These are phyloP conservation scores for Nematopogon swammerdamellus DNA, from an alignment of 2,888 invertebrate species.

Conservation along the genomic window DNA sequence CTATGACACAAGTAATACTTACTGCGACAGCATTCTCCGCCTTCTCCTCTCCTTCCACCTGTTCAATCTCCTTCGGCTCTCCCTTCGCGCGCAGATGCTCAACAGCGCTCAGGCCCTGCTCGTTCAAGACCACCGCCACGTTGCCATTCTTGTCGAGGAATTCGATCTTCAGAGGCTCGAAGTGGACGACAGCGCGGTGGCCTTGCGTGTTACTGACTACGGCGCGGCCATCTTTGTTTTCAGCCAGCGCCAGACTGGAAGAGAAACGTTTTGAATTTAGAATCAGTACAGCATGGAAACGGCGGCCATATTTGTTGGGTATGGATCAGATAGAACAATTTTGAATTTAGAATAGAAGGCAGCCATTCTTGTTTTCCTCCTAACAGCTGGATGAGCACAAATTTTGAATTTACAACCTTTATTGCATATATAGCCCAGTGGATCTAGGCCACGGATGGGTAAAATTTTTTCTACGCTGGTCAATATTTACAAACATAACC, in stretches of 20 bases:
- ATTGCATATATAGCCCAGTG: no score
- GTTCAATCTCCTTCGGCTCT: constrained; percentile 32
- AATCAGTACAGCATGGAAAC: no score
- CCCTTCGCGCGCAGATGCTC: constrained; percentile 79
- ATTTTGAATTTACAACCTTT: no score
- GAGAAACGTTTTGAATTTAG: no score
- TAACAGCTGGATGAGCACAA: no score
- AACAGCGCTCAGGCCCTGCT: constrained; percentile 85
- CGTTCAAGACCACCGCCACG: constrained; percentile 78
- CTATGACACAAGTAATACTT: constrained; percentile 20
- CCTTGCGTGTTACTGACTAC: constrained; percentile 34
- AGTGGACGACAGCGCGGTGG: constrained; percentile 56
- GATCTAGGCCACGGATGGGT: no score
- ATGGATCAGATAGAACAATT: no score
- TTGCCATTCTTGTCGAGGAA: constrained; percentile 66
- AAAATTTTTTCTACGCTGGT: no score
- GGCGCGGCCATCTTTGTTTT: constrained; percentile 29
- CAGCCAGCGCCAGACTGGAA: constrained; percentile 30
- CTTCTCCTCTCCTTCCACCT: constrained; percentile 25
- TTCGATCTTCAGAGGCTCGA: constrained; percentile 82
- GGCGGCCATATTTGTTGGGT: no score
- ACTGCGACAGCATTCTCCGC: constrained; percentile 21
- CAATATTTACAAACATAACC: no score
- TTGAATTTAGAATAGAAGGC: no score
- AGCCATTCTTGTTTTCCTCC: no score